A percentile compares a stretch with the other conserved stretches of the same genome.
phyloP scores from a whole-genome alignment of 2,888 invertebrate genomes.

The Ectemnius cavifrons region DNA sequence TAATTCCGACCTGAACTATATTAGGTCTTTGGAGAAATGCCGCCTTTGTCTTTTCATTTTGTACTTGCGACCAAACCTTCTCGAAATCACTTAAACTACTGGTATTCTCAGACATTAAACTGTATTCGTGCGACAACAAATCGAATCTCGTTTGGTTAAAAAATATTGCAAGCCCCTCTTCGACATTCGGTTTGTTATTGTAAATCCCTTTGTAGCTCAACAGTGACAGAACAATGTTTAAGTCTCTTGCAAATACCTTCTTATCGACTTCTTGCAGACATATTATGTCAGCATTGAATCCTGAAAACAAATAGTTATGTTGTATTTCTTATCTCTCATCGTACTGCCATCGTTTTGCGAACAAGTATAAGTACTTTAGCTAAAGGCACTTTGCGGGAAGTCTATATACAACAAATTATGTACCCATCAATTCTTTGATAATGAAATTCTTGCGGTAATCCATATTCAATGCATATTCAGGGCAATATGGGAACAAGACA shows the following conservation, averaged over 20 bases:
- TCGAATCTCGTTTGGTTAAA: conserved; percentile 85
- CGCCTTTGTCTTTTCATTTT: conserved; percentile 81
- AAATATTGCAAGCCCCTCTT: conserved; percentile 91
- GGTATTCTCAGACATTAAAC: conserved; percentile 82
- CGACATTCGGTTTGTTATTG: conserved; percentile 85
- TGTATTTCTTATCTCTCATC: too few relatives aligned
- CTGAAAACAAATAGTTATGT: conserved; percentile 74
- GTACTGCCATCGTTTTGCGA: neutral
- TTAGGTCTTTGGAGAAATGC: conserved; percentile 84
- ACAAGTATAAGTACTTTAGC: conserved; percentile 30
- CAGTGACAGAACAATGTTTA: conserved; percentile 81
- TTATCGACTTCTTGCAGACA: conserved; percentile 96
- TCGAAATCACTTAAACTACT: conserved; percentile 80
- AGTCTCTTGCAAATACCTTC: conserved; percentile 85
- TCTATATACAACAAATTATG: neutral
- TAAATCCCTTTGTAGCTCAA: conserved; percentile 82
- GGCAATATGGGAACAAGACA: conserved; percentile 90
- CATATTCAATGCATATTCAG: conserved; percentile 87
- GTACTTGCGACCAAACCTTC: conserved; percentile 82
- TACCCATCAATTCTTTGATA: conserved; percentile 89
- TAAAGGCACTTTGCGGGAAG: neutral
- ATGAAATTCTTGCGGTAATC: conserved; percentile 93
- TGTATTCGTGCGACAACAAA: conserved; percentile 80
- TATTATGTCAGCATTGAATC: conserved; percentile 94
- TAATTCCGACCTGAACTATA: conserved; percentile 81